A percentile compares a stretch with the other conserved stretches of the same genome.
phyloP scores from a whole-genome alignment of 53 echinoderm and acorn worm genomes.

The Holothuria scabra region DNA sequence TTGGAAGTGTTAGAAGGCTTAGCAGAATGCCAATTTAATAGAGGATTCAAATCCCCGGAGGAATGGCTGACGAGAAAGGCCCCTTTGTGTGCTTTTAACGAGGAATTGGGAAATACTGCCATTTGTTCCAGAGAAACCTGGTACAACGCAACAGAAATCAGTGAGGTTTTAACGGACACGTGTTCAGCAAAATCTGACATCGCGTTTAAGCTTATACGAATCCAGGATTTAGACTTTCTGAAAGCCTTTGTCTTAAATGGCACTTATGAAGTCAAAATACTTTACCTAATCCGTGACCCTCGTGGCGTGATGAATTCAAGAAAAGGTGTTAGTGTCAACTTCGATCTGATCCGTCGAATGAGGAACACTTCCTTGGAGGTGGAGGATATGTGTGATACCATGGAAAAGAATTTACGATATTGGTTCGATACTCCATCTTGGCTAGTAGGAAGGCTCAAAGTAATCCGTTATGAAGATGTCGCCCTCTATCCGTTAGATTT shows the following conservation, averaged over 20 bases:
- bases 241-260: constrained; percentile 46
- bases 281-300: constrained; percentile 86
- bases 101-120: neutral
- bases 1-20: constrained; percentile 41
- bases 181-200: constrained; percentile 45
- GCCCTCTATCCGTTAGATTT: constrained; percentile 55
- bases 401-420: constrained; percentile 64
- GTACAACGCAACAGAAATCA: constrained; percentile 4
- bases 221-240: constrained; percentile 58
- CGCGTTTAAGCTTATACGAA: constrained; percentile 77
- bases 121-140: neutral
- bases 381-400: constrained; percentile 68
- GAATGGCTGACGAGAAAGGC: constrained; percentile 21
- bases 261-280: constrained; percentile 61
- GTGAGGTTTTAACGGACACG: constrained; percentile 16
- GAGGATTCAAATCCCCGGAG: neutral
- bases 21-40: constrained; percentile 48
- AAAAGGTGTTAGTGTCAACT: constrained; percentile 50
- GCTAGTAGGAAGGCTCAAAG: constrained; percentile 63
- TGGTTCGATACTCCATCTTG: constrained; percentile 51
- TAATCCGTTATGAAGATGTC: constrained; percentile 82
- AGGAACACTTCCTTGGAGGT: constrained; percentile 55
- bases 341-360: constrained; percentile 64
- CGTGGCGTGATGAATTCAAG: constrained; percentile 80
- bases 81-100: constrained; percentile 36